These are phyloP conservation scores for Pandion haliaetus DNA, from an alignment of 2,113 vertebrate species.

Conservation along the genomic window DNA sequence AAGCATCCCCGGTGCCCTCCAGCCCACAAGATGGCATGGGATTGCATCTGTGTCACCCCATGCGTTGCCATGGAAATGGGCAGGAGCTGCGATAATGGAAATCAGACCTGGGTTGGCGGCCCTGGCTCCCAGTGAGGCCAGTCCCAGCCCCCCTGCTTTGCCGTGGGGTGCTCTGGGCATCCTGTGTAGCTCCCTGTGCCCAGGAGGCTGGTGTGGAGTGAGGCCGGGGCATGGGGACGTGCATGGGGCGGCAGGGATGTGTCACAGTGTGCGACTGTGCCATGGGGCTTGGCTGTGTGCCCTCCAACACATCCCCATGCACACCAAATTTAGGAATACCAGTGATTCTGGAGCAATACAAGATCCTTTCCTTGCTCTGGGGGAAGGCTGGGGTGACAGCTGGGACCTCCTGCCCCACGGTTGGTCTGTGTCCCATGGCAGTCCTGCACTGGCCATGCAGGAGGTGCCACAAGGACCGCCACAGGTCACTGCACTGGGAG, in stretches of 20 bases:
- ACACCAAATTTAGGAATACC: background rate
- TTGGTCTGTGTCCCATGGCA: background rate
- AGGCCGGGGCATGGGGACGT: background rate
- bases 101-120: background rate
- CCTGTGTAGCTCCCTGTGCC: background rate
- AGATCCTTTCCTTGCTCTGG: background rate
- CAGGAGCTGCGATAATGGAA: background rate
- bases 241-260: background rate
- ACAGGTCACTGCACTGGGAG: background rate
- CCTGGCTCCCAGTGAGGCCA: fast-evolving
- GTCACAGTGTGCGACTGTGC: fast-evolving
- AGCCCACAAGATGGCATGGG: background rate
- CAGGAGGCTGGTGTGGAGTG: fast-evolving
- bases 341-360: background rate
- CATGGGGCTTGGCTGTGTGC: background rate
- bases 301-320: background rate
- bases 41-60: background rate
- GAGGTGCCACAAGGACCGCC: background rate
- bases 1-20: background rate
- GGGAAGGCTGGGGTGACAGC: background rate
- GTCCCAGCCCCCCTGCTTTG: background rate
- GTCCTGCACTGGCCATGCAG: background rate
- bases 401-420: fast-evolving
- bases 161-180: background rate
- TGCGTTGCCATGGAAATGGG: background rate